Evolutionary conservation across 2,888 invertebrate species (phyloP).

Genomic region (Melanchra persicariae): DNA sequence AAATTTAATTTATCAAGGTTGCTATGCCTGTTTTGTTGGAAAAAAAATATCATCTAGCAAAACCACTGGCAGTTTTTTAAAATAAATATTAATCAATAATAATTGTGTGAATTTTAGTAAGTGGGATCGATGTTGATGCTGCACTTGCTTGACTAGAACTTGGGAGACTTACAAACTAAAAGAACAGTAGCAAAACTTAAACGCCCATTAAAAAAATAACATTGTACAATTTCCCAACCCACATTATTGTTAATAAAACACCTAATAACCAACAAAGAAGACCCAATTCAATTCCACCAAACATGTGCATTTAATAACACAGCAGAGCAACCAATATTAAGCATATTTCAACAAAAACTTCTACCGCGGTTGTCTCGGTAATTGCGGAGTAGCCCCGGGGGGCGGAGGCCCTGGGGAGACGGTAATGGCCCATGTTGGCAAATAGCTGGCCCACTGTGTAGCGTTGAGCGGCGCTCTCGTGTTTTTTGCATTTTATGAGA

Average conservation of each 20-base stretch:
- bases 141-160: not conserved
- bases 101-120: not conserved
- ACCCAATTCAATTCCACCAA: constrained; percentile 39
- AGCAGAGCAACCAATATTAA: constrained; percentile 46
- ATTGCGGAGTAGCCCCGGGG: constrained; percentile 60
- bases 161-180: not conserved
- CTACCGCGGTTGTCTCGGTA: constrained; percentile 65
- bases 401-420: constrained; percentile 65
- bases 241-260: not conserved
- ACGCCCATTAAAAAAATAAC: not conserved
- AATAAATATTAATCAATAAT: not conserved
- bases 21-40: not conserved
- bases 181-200: not conserved
- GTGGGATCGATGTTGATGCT: not conserved
- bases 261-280: constrained; percentile 28
- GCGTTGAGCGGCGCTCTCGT: constrained; percentile 36
- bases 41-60: not conserved
- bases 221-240: too few species aligned
- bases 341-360: constrained; percentile 61
- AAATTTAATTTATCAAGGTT: constrained; percentile 24
- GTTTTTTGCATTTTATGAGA: constrained; percentile 49
- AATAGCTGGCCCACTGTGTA: constrained; percentile 65
- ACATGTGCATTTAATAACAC: constrained; percentile 65
- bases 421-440: constrained; percentile 71
- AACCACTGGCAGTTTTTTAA: not conserved